Conservation (phyloP, 2,888 invertebrate species). For the Trissolcus brochymenae region DNA sequence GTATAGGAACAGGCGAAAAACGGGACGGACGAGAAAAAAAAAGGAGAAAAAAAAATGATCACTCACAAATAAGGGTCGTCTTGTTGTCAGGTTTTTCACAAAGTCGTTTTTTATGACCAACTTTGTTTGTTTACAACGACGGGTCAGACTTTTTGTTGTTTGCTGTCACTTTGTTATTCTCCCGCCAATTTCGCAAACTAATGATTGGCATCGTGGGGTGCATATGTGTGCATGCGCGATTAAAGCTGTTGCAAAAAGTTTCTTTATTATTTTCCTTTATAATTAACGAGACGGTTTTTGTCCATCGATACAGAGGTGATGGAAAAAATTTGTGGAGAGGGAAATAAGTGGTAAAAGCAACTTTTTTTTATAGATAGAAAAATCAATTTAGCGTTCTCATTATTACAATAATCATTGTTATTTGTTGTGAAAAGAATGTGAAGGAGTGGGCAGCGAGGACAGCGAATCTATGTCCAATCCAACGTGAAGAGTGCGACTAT, state of each 20-base stretch:
- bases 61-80: constrained; percentile 15
- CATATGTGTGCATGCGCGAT: constrained; percentile 29
- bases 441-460: too few species aligned
- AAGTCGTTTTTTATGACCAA: constrained; percentile 9
- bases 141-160: constrained; percentile 22
- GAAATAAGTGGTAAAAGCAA: too few species aligned
- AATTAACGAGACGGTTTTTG: constrained; percentile 24
- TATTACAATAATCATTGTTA: too few species aligned
- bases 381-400: too few species aligned
- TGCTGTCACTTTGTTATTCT: constrained; percentile 31
- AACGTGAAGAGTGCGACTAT: too few species aligned
- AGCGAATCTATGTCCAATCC: too few species aligned
- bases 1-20: background rate
- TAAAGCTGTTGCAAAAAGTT: constrained; percentile 37
- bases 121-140: constrained; percentile 25
- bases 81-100: constrained; percentile 31
- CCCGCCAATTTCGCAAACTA: constrained; percentile 32
- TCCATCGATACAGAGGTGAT: too few species aligned
- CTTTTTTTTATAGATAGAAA: too few species aligned
- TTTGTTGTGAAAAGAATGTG: too few species aligned
- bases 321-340: too few species aligned
- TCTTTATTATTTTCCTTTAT: constrained; percentile 34
- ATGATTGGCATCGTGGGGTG: constrained; percentile 28
- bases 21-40: background rate
- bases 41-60: constrained; percentile 8